Conservation (phyloP, 2,888 invertebrate genomes). For the Oxytorus armatus region DNA sequence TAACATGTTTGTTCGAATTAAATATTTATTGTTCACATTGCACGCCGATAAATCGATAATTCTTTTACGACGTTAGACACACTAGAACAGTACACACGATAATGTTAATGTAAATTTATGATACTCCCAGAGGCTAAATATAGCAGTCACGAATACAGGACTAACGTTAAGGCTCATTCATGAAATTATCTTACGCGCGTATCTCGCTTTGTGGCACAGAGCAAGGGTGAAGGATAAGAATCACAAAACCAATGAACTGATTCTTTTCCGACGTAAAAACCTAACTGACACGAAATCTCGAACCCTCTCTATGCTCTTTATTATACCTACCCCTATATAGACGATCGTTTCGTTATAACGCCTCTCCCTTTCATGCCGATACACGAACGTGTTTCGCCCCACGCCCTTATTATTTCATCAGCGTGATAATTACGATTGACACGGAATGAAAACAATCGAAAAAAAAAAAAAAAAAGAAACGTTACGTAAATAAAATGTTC, state of each 20-base stretch:
- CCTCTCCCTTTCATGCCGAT: constrained; percentile 22
- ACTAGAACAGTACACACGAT: background rate
- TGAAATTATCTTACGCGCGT: constrained; percentile 50
- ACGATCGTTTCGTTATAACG: constrained; percentile 26
- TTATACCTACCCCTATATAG: constrained; percentile 18
- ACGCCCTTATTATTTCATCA: constrained; percentile 32
- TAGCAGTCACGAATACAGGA: too few relatives aligned
- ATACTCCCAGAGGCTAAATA: too few relatives aligned
- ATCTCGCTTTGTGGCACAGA: constrained; percentile 42
- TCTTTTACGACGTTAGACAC: constrained; percentile 5
- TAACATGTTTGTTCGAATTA: constrained; percentile 3
- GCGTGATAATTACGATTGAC: constrained; percentile 56
- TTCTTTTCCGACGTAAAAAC: constrained; percentile 39
- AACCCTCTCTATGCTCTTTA: constrained; percentile 16
- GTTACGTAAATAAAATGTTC: constrained; percentile 1
- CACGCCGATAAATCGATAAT: background rate
- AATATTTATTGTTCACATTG: background rate
- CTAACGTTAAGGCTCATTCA: too few relatives aligned
- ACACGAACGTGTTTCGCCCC: constrained; percentile 20
- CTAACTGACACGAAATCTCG: background rate
- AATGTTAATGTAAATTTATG: constrained; percentile 45
- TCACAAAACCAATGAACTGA: constrained; percentile 44
- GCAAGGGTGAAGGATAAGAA: constrained; percentile 21
- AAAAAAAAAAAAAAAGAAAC: constrained; percentile 14
- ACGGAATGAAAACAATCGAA: constrained; percentile 44